These are phyloP conservation scores for Paracanthobrama guichenoti DNA, from an alignment of 2,113 vertebrate genomes.

Conservation along the genomic window DNA sequence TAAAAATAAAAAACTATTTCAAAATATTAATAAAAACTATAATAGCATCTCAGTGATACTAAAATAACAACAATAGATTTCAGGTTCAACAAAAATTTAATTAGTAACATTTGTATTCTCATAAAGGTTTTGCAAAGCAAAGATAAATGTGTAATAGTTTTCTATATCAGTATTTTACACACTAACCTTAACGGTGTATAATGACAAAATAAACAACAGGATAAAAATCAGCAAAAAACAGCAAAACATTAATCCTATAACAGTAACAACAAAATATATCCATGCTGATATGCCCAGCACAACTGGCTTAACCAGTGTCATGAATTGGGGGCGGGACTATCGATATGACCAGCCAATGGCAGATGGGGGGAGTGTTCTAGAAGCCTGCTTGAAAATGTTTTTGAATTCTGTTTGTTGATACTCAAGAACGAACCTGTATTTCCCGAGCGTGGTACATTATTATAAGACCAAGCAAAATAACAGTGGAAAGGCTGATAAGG, in stretches of 20 bases:
- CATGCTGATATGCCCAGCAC: background rate
- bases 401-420: conserved; percentile 10
- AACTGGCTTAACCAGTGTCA: no score
- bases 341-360: no score
- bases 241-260: background rate
- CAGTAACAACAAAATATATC: background rate
- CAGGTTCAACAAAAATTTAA: background rate
- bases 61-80: background rate
- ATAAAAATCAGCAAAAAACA: background rate
- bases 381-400: background rate
- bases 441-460: conserved; percentile 93
- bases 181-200: background rate
- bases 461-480: conserved; percentile 90
- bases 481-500: conserved; percentile 93
- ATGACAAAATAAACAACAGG: background rate
- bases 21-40: background rate
- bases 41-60: background rate
- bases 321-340: no score
- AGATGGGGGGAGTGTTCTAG: background rate
- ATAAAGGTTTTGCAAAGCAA: background rate
- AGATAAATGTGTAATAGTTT: background rate
- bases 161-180: background rate
- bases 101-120: background rate
- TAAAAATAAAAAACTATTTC: background rate
- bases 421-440: conserved; percentile 82